Evolutionary conservation across 2,888 invertebrate genomes (phyloP), one percentile per base, ranked within the genome.

Genomic region (Tyria jacobaeae): DNA sequence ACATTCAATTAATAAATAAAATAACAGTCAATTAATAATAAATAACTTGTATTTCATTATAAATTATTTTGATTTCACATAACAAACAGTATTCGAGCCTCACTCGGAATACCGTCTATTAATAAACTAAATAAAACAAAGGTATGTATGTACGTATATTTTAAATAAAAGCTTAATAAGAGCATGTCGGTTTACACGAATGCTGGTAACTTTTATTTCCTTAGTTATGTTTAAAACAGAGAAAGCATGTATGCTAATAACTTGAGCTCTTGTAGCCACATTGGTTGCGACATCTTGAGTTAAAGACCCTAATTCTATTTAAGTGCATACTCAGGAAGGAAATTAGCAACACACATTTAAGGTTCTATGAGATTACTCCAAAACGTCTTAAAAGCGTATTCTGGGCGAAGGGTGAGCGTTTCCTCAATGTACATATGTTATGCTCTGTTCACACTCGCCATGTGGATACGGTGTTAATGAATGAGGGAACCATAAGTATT

Each of bases 321-420:
- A 57, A 51, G 60, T 57, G 41, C 57, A 50, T 34, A 37, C 54
- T 60, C 56, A 57, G 44, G 37, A 54, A 53, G 56, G 53, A 60
- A 57, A 60, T 60, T 60, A 60, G 60, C 47, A 49, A 64, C 53
- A 60, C 49, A 55, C 52, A 60, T 61, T 64, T 54, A 54, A 44
- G 49, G 49, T 54, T 55, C 50, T 24, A 34, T 47, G 37, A 55
- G 21, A 60, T 55, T 60, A 60, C 54, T 49, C 24, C 21, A n/a
- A 57, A 27, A 49, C 39, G 37, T 50, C 39, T 57, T 57, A 39
- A 57, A 57, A 51, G 50, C 57, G 15, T 57, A 41, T 49, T 51
- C 57, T 54, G 53, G 27, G 50, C 39, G 48, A 27, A 49, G 53
- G 27, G 50, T 34, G 48, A 27, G 52, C 14, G 51, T 57, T 61